phyloP scores from a whole-genome alignment of 2,888 invertebrate species.

The Amiota communis region DNA sequence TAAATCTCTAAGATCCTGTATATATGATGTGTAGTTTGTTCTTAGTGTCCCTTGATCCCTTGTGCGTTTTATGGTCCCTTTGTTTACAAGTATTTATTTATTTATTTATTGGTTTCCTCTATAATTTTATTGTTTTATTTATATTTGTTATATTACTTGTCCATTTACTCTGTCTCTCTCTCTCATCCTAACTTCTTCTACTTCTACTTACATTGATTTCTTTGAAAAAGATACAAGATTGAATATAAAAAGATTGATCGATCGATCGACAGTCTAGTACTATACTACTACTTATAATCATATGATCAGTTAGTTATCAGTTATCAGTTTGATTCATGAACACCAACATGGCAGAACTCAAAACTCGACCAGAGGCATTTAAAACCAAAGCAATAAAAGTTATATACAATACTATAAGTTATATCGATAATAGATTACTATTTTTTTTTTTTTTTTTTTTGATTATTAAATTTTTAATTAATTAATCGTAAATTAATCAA shows the following conservation, averaged over 20 bases:
- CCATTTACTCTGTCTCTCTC: too few relatives aligned
- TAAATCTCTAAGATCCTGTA: background rate
- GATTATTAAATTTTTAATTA: conserved; percentile 26
- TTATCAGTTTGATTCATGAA: conserved; percentile 38
- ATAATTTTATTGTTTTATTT: too few relatives aligned
- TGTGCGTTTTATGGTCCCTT: background rate
- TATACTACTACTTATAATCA: too few relatives aligned
- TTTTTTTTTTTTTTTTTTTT: conserved; percentile 39
- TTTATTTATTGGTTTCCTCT: too few relatives aligned
- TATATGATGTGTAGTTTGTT: conserved; percentile 2
- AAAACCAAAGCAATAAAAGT: conserved; percentile 71
- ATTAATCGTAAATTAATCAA: background rate
- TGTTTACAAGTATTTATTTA: too few relatives aligned
- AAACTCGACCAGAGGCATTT: conserved; percentile 70
- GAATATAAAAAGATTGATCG: too few relatives aligned
- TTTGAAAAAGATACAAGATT: too few relatives aligned
- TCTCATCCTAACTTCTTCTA: too few relatives aligned
- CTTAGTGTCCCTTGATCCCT: background rate
- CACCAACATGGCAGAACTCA: conserved; percentile 35
- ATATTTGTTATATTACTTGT: too few relatives aligned
- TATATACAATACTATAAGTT: conserved; percentile 62
- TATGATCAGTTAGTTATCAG: background rate
- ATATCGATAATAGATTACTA: conserved; percentile 39
- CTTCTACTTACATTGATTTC: too few relatives aligned
- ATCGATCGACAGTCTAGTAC: too few relatives aligned